A percentile compares a stretch with the other conserved stretches of the same genome.
Conservation (phyloP, 1,140 invertebrate genomes). For the Heliconius congener region DNA sequence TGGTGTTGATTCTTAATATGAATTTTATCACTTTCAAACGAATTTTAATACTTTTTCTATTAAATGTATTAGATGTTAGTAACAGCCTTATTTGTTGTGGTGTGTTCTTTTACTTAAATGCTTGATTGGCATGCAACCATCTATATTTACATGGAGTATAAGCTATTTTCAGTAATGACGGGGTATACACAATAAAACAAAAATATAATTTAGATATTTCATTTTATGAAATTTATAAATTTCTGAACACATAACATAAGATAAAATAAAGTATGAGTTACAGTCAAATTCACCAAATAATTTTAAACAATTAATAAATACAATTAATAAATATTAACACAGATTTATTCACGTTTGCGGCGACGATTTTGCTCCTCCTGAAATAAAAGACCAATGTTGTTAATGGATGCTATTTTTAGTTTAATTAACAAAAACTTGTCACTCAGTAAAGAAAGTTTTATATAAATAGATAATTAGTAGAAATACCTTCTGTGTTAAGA, state of each 20-base stretch:
- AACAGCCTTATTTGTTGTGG: too few relatives aligned
- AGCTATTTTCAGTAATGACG: neutral
- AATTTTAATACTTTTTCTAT: too few relatives aligned
- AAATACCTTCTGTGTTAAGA: slow-evolving; percentile 92
- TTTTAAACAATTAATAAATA: slow-evolving; percentile 17
- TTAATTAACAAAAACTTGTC: too few relatives aligned
- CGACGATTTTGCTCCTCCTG: slow-evolving; percentile 79
- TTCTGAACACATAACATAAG: slow-evolving; percentile 26
- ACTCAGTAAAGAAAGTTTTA: too few relatives aligned
- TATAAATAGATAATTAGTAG: neutral
- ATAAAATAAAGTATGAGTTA: slow-evolving; percentile 25
- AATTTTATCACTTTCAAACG: too few relatives aligned
- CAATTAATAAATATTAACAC: slow-evolving; percentile 2
- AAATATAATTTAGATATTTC: slow-evolving; percentile 23
- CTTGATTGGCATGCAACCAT: too few relatives aligned
- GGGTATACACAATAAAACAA: neutral
- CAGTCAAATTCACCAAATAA: slow-evolving; percentile 3
- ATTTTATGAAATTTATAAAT: slow-evolving; percentile 34
- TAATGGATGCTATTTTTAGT: too few relatives aligned
- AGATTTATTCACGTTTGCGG: slow-evolving; percentile 73
- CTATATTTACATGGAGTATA: neutral
- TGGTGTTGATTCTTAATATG: too few relatives aligned
- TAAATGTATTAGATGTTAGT: too few relatives aligned
- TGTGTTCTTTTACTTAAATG: too few relatives aligned
- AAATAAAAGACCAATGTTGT: slow-evolving; percentile 42